Evolutionary conservation across 2,113 vertebrate species (phyloP).

Genomic region (Mionectes macconnelli): DNA sequence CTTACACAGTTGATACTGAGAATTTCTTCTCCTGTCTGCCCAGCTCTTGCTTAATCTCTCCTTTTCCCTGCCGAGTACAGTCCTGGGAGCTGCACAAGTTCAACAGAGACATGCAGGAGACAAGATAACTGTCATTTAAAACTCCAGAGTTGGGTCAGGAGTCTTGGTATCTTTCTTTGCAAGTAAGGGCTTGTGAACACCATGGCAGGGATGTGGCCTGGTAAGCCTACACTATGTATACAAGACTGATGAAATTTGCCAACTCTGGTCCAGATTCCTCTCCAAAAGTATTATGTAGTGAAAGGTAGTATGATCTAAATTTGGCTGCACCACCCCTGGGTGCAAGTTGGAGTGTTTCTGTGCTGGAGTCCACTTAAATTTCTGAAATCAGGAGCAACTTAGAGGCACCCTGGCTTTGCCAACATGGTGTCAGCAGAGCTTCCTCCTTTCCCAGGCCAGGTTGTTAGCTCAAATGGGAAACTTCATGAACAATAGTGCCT

Average conservation of each 20-base stretch:
- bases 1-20: not conserved
- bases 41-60: not conserved
- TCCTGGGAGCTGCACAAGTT: not conserved
- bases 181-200: not conserved
- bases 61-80: not conserved
- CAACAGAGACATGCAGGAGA: not conserved
- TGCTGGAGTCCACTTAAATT: rapidly evolving
- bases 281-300: not conserved
- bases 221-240: not conserved
- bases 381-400: not conserved
- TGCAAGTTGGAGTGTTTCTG: not conserved
- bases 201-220: rapidly evolving
- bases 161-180: not conserved
- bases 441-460: not conserved
- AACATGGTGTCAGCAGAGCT: not conserved
- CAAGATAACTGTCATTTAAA: not conserved
- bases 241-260: not conserved
- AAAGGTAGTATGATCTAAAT: not conserved
- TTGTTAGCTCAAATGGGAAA: not conserved
- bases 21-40: not conserved
- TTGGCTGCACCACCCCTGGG: not conserved
- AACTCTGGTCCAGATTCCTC: not conserved
- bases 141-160: not conserved
- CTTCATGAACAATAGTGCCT: not conserved
- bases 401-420: not conserved